A percentile compares a stretch with the other conserved stretches of the same genome.
These are phyloP conservation scores for Sitta carolinensis DNA, from an alignment of 2,797 vertebrate species.

Conservation along the genomic window DNA sequence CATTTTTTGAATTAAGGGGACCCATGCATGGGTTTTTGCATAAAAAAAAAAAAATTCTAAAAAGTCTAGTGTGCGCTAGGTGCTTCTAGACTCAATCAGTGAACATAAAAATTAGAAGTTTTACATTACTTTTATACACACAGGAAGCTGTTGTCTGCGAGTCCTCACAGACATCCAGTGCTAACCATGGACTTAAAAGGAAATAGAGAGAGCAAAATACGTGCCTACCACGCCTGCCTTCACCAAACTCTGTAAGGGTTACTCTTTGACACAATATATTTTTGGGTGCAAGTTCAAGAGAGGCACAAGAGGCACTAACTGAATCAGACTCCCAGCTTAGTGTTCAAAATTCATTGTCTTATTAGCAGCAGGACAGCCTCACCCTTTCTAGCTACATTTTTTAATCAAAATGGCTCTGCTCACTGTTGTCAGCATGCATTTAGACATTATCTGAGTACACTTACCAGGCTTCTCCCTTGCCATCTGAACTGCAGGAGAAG, in stretches of 20 bases:
- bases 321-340: background rate
- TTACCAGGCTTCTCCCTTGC: background rate
- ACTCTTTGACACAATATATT: background rate
- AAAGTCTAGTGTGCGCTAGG: background rate
- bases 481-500: background rate
- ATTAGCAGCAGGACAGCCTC: background rate
- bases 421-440: background rate
- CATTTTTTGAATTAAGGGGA: background rate
- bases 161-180: background rate
- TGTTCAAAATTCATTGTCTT: background rate
- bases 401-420: background rate
- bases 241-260: background rate
- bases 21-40: background rate
- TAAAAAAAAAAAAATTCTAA: too few relatives aligned
- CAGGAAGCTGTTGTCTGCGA: background rate
- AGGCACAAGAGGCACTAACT: background rate
- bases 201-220: background rate
- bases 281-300: background rate
- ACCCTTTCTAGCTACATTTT: background rate
- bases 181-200: background rate
- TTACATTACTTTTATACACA: background rate
- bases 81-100: background rate
- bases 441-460: background rate
- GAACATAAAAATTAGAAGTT: background rate
- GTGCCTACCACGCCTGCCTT: background rate